A percentile compares a stretch with the other conserved stretches of the same genome.
Evolutionary conservation across 2,113 vertebrate species (phyloP).

Genomic region (Mus pahari): DNA sequence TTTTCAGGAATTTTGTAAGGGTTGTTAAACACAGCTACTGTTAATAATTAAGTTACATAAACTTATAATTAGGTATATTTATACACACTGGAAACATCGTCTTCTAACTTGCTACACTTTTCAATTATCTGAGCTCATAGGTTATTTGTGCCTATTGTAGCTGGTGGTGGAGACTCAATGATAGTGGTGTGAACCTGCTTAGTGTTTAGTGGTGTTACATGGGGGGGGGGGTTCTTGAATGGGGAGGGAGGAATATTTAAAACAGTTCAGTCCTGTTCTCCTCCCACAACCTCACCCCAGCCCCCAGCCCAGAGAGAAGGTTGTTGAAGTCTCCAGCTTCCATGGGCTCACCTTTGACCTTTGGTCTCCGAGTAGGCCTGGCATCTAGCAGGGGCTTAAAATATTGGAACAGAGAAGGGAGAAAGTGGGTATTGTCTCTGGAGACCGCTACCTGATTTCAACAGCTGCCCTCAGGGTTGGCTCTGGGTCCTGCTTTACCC

Average conservation of each 20-base stretch:
- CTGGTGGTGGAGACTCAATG: not conserved
- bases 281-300: no score
- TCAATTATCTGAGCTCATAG: not conserved
- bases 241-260: not conserved
- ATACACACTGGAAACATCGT: not conserved
- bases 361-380: not conserved
- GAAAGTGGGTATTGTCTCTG: not conserved
- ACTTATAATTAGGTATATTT: conserved; percentile 37
- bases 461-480: not conserved
- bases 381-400: not conserved
- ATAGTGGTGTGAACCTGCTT: not conserved
- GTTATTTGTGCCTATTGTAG: not conserved
- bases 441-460: not conserved
- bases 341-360: not conserved
- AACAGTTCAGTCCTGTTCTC: not conserved
- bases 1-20: conserved; percentile 44
- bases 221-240: no score
- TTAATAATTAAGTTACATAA: conserved; percentile 44
- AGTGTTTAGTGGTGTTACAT: not conserved
- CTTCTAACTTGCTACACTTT: conserved; percentile 5
- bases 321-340: not conserved
- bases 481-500: not conserved
- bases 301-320: not conserved
- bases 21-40: conserved; percentile 12
- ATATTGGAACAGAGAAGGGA: not conserved